These are phyloP conservation scores for Coregonus suidteri DNA, from an alignment of 2,797 vertebrate species.

Conservation along the genomic window DNA sequence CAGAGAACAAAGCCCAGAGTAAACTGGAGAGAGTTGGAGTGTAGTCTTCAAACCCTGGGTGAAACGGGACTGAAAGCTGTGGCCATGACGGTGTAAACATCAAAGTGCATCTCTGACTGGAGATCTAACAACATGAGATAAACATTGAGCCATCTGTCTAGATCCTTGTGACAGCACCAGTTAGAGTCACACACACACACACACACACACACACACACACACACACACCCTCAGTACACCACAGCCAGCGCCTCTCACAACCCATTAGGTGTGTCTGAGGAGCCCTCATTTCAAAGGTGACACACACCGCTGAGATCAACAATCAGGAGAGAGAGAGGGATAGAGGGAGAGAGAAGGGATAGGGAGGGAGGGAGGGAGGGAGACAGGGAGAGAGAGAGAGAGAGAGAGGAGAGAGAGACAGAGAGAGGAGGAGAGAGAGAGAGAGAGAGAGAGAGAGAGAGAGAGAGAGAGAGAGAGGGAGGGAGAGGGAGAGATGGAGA, in stretches of 20 bases:
- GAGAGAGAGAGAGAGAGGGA: background rate
- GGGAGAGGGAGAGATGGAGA: background rate
- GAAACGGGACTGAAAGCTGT: background rate
- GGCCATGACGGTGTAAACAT: conserved; percentile 34
- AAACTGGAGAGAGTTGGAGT: background rate
- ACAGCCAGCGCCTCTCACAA: conserved; percentile 15
- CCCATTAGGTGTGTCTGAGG: conserved; percentile 21
- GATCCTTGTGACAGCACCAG: conserved; percentile 33
- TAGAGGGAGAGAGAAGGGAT: conserved; percentile 2
- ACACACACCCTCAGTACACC: conserved; percentile 9
- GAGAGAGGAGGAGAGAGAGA: background rate
- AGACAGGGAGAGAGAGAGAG: background rate
- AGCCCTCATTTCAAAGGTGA: conserved; percentile 24
- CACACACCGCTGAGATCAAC: conserved; percentile 26
- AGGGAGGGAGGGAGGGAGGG: background rate
- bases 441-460: background rate
- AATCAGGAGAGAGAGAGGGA: conserved; percentile 11
- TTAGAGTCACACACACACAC: conserved; percentile 24
- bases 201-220: conserved; percentile 19
- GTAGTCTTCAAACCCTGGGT: background rate
- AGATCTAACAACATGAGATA: conserved; percentile 33
- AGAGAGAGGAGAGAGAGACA: background rate
- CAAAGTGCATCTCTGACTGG: conserved; percentile 42
- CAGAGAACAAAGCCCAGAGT: background rate
- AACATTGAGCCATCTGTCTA: conserved; percentile 48